Evolutionary conservation across 1,140 invertebrate genomes (phyloP).

Genomic region (Gonioctena quinquepunctata): DNA sequence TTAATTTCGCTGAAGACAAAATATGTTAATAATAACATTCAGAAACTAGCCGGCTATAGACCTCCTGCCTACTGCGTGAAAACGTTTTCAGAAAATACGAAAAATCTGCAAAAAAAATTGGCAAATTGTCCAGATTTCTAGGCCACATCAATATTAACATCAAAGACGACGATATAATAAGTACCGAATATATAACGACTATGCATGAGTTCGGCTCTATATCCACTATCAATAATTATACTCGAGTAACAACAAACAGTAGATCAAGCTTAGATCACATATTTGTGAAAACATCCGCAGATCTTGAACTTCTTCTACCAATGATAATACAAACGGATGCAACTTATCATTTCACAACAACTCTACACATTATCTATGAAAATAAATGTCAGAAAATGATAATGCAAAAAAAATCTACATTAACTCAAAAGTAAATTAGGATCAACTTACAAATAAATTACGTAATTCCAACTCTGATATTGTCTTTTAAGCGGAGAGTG

Average conservation of each 20-base stretch:
- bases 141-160: no score
- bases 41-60: background rate
- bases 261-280: constrained; percentile 6
- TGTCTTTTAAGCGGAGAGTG: background rate
- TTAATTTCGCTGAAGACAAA: background rate
- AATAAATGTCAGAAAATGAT: no score
- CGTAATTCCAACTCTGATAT: background rate
- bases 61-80: no score
- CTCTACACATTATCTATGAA: no score
- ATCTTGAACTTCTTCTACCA: background rate
- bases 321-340: no score
- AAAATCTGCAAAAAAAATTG: background rate
- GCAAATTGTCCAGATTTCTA: background rate
- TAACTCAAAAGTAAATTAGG: background rate
- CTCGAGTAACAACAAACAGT: no score
- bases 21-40: background rate
- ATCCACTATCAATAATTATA: no score
- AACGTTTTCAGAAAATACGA: background rate
- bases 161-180: no score
- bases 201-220: no score
- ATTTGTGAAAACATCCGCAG: background rate
- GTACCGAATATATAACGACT: no score
- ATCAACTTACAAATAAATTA: background rate
- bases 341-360: constrained; percentile 6
- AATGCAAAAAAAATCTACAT: no score